A percentile compares a stretch with the other conserved stretches of the same genome.
Conservation (phyloP, 1,140 invertebrate genomes). For the Trichomalopsis sarcophagae region DNA sequence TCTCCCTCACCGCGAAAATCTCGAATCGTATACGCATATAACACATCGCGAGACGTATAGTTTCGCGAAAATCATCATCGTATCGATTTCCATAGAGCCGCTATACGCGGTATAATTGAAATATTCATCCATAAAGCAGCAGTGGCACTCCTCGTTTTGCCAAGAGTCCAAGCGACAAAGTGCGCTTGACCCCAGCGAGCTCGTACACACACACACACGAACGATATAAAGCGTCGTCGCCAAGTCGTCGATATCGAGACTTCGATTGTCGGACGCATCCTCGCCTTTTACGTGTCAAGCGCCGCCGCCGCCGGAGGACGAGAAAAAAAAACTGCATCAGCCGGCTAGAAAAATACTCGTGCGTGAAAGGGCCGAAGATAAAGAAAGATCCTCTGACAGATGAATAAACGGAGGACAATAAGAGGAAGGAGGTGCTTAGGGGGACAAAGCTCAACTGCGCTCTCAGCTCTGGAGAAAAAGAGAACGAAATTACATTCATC, state of each 20-base stretch:
- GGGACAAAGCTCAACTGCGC: conserved; percentile 6
- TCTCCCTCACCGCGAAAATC: background rate
- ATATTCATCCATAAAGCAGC: background rate
- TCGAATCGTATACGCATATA: background rate
- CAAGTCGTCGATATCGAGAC: conserved; percentile 42
- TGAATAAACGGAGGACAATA: conserved; percentile 25
- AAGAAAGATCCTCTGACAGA: conserved; percentile 40
- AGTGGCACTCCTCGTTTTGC: background rate
- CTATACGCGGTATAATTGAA: background rate
- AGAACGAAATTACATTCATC: conserved; percentile 36
- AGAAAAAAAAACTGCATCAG: background rate
- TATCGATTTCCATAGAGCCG: background rate
- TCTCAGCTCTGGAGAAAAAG: background rate
- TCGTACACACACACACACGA: background rate
- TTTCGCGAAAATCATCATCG: background rate
- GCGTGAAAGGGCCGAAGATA: background rate
- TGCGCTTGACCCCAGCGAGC: conserved; percentile 33
- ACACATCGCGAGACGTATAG: no score
- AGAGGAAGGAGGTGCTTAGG: conserved; percentile 1
- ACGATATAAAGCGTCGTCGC: conserved; percentile 26
- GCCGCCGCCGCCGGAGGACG: background rate
- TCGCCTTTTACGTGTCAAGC: conserved; percentile 39
- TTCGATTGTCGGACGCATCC: conserved; percentile 38
- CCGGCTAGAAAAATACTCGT: background rate
- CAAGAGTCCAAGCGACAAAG: conserved; percentile 27